Conservation (phyloP, 2,797 vertebrate species). For the Gallinago nigripennis region DNA sequence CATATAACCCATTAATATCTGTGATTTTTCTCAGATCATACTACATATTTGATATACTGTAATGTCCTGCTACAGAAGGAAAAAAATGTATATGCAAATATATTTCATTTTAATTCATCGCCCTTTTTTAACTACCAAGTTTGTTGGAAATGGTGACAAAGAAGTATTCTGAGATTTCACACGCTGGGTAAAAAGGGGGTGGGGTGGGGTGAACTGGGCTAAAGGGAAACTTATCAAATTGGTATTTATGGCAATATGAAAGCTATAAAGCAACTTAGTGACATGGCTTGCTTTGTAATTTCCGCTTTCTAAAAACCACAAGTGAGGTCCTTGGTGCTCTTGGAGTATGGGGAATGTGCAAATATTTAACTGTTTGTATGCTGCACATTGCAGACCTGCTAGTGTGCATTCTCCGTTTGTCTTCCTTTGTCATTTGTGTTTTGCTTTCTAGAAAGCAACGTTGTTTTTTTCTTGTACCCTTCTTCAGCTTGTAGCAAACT, state of each 20-base stretch:
- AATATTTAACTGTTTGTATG: slow-evolving; percentile 90
- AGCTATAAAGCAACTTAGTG: slow-evolving; percentile 72
- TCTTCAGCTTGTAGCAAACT: slow-evolving; percentile 84
- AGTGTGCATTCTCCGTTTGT: slow-evolving; percentile 81
- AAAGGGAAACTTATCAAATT: slow-evolving; percentile 61
- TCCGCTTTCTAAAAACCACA: slow-evolving; percentile 83
- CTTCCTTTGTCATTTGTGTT: slow-evolving; percentile 80
- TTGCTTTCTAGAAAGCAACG: slow-evolving; percentile 79
- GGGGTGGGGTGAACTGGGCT: slow-evolving; percentile 19
- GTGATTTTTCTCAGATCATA: slow-evolving; percentile 56
- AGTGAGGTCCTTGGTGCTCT: slow-evolving; percentile 84
- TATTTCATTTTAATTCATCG: slow-evolving; percentile 46
- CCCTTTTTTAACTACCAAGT: slow-evolving; percentile 45
- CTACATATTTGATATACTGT: slow-evolving; percentile 47
- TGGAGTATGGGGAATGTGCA: slow-evolving; percentile 89
- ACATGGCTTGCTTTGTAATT: slow-evolving; percentile 76
- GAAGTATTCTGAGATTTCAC: slow-evolving; percentile 65
- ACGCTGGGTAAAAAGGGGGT: slow-evolving; percentile 4
- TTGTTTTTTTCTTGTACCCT: slow-evolving; percentile 64
- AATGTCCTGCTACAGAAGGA: slow-evolving; percentile 26
- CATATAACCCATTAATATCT: slow-evolving; percentile 56
- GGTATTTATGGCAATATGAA: slow-evolving; percentile 69
- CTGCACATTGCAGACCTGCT: slow-evolving; percentile 83
- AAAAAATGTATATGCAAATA: slow-evolving; percentile 54
- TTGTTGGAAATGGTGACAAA: slow-evolving; percentile 63